These are phyloP conservation scores for Alaudala cheleensis DNA, from an alignment of 2,113 vertebrate species.

Conservation along the genomic window DNA sequence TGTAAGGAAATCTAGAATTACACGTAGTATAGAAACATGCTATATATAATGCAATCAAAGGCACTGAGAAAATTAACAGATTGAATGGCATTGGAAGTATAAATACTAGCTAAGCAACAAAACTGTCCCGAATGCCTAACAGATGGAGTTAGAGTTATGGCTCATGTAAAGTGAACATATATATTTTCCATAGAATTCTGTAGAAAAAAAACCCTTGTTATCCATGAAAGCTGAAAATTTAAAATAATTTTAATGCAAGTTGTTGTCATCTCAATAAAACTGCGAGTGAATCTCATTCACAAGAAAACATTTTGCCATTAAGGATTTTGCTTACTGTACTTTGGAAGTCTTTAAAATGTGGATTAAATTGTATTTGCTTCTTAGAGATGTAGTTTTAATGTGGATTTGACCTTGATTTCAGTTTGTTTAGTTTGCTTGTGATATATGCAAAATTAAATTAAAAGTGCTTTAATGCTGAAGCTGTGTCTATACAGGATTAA, in stretches of 20 bases:
- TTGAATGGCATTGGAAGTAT: background rate
- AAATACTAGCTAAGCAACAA: background rate
- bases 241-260: background rate
- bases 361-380: background rate
- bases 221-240: background rate
- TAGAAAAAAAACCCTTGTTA: background rate
- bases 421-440: background rate
- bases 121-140: background rate
- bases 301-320: background rate
- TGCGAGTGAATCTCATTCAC: background rate
- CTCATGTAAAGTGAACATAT: background rate
- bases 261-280: background rate
- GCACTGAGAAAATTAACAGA: background rate
- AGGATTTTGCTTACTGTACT: background rate
- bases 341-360: background rate
- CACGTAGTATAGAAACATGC: background rate
- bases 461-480: background rate
- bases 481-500: background rate
- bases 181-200: background rate
- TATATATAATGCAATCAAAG: background rate
- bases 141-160: background rate
- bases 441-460: background rate
- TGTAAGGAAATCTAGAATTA: background rate
- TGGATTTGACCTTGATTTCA: background rate
- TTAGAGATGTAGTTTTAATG: background rate